phyloP scores from a whole-genome alignment of 2,113 vertebrate genomes.

The Myrmophylax atrothorax region DNA sequence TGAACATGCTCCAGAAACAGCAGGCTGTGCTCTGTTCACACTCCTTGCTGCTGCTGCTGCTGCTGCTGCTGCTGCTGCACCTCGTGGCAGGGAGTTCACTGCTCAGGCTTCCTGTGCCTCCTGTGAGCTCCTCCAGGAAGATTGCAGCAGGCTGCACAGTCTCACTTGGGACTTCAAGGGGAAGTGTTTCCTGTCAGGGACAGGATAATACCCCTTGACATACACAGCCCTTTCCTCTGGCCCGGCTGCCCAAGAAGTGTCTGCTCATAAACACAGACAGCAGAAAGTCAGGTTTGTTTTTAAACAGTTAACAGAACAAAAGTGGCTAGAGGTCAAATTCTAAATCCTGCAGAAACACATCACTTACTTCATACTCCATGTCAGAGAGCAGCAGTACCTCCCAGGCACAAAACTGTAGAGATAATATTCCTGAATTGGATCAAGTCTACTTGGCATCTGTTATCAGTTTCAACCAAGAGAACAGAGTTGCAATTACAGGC shows the following conservation, averaged over 20 bases:
- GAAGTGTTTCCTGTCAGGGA: slow-evolving; percentile 43
- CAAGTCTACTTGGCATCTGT: not conserved
- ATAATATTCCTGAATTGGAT: not conserved
- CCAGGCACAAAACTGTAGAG: not conserved
- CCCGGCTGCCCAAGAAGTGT: not conserved
- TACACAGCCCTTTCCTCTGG: slow-evolving; percentile 15
- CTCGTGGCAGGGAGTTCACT: not conserved
- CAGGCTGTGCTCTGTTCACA: not conserved
- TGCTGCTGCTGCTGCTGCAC: not conserved
- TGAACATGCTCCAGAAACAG: not conserved
- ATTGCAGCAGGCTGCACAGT: not conserved
- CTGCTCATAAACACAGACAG: not conserved
- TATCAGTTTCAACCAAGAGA: not conserved
- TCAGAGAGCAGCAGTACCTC: not conserved
- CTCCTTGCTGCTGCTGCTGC: not conserved
- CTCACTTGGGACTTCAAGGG: not conserved
- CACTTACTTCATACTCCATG: not conserved
- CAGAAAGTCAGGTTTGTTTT: slow-evolving; percentile 9
- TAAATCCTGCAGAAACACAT: not conserved
- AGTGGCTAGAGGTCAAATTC: not conserved
- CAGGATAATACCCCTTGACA: not conserved
- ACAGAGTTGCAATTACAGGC: not conserved
- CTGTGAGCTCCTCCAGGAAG: not conserved
- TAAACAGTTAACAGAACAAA: slow-evolving; percentile 1
- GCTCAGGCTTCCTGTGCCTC: slow-evolving; percentile 13